Conservation (phyloP, 2,797 vertebrate genomes). For the Characodon lateralis region DNA sequence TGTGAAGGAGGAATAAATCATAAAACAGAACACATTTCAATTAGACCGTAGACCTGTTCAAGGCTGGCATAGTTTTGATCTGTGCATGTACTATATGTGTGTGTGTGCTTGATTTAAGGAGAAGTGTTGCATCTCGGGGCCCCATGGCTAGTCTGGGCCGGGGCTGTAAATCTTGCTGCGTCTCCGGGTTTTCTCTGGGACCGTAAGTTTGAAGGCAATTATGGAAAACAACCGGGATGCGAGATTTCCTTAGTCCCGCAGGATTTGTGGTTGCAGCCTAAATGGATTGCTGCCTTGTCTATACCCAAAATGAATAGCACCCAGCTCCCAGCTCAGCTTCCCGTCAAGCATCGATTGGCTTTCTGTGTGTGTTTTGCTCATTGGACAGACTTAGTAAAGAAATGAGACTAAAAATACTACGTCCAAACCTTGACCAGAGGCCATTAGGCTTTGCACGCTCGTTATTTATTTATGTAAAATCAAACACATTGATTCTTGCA, state of each 20-base stretch:
- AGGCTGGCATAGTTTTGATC: slow-evolving; percentile 58
- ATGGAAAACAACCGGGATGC: slow-evolving; percentile 75
- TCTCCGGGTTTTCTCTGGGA: slow-evolving; percentile 50
- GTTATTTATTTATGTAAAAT: slow-evolving; percentile 68
- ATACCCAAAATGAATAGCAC: slow-evolving; percentile 39
- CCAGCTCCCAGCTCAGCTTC: slow-evolving; percentile 39
- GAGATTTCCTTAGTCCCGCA: slow-evolving; percentile 59
- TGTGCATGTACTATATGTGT: slow-evolving; percentile 23
- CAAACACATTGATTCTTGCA: slow-evolving; percentile 28
- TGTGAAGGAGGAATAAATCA: slow-evolving; percentile 49
- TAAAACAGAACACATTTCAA: slow-evolving; percentile 61
- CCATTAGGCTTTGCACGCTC: slow-evolving; percentile 54
- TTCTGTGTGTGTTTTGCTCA: slow-evolving; percentile 31
- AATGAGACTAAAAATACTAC: slow-evolving; percentile 51
- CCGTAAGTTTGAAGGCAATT: slow-evolving; percentile 72
- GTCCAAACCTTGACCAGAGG: slow-evolving; percentile 47
- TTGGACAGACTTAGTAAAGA: slow-evolving; percentile 42
- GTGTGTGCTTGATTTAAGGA: slow-evolving; percentile 50
- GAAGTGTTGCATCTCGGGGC: slow-evolving; percentile 53
- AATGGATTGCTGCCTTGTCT: slow-evolving; percentile 43
- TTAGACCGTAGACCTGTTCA: slow-evolving; percentile 56
- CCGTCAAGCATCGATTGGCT: slow-evolving; percentile 57
- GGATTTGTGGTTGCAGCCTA: slow-evolving; percentile 71
- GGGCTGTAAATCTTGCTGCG: slow-evolving; percentile 61
- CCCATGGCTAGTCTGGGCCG: slow-evolving; percentile 42